Percentiles rank a stretch among this genome's conserved stretches.
Conservation (phyloP, 2,888 invertebrate genomes). For the Ochropleura plecta region DNA sequence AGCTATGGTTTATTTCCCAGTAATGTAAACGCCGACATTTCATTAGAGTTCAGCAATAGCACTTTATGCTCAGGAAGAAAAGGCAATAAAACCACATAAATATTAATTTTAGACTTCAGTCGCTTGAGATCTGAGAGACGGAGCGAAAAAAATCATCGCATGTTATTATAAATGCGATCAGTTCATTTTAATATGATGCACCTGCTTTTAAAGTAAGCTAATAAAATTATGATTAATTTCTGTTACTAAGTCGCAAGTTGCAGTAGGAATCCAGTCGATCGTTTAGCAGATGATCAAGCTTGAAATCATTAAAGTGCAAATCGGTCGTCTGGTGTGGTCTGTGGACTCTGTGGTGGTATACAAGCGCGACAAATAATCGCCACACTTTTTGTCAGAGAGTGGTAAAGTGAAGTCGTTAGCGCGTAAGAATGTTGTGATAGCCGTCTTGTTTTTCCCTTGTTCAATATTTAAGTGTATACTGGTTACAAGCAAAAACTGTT, state of each 20-base stretch:
- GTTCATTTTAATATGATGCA: conserved; percentile 61
- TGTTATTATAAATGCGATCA: conserved; percentile 66
- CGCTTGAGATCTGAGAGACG: conserved; percentile 73
- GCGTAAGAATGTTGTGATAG: conserved; percentile 63
- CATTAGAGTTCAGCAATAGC: conserved; percentile 70
- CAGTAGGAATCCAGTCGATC: conserved; percentile 6
- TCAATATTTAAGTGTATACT: conserved; percentile 68
- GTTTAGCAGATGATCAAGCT: conserved; percentile 38
- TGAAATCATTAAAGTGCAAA: conserved; percentile 43
- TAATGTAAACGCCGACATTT: conserved; percentile 71
- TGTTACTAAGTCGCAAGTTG: conserved; percentile 47
- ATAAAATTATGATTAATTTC: conserved; percentile 63
- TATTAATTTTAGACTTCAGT: conserved; percentile 76
- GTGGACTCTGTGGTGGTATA: background rate
- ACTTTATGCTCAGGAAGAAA: conserved; percentile 81
- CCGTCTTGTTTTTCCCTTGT: conserved; percentile 66
- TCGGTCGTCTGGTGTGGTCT: conserved; percentile 58
- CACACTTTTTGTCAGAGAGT: conserved; percentile 50
- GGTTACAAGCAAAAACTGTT: conserved; percentile 83
- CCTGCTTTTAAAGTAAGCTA: conserved; percentile 61
- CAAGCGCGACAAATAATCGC: conserved; percentile 61
- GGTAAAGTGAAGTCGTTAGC: conserved; percentile 64
- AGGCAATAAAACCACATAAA: conserved; percentile 78
- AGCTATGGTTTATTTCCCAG: conserved; percentile 65
- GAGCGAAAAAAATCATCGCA: conserved; percentile 65